phyloP scores from a whole-genome alignment of 2,113 vertebrate genomes.

The Rhinolophus sinicus region DNA sequence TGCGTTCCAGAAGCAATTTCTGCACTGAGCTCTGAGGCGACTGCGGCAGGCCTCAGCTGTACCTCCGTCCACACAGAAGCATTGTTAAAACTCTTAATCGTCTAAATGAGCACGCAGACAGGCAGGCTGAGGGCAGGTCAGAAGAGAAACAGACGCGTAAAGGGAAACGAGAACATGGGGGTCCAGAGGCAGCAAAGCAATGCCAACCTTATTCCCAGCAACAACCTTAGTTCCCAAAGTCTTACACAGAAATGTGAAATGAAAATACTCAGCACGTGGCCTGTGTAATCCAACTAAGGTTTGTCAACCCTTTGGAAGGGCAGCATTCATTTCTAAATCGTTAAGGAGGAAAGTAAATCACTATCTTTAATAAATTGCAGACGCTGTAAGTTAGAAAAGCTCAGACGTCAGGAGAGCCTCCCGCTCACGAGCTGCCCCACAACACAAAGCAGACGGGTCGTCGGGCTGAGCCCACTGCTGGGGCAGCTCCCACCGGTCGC shows the following conservation, averaged over 20 bases:
- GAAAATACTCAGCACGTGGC: too few species aligned
- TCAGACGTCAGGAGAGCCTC: too few species aligned
- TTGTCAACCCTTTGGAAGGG: background rate
- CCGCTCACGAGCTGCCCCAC: too few species aligned
- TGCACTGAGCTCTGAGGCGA: background rate
- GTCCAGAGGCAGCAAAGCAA: too few species aligned
- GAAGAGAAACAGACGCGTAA: background rate
- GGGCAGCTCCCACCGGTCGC: rapidly evolving
- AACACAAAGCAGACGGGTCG: too few species aligned
- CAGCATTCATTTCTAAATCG: background rate
- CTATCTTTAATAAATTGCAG: background rate
- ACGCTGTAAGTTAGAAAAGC: too few species aligned
- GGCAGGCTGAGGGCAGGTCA: background rate
- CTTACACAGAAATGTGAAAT: too few species aligned
- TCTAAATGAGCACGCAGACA: background rate
- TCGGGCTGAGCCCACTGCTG: rapidly evolving
- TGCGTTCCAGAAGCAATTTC: background rate
- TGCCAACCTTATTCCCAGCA: too few species aligned
- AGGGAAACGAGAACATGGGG: background rate
- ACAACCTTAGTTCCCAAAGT: background rate
- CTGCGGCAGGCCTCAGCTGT: background rate
- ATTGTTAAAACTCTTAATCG: background rate
- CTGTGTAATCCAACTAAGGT: too few species aligned
- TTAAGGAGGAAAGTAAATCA: background rate
- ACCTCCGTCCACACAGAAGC: background rate